phyloP scores from a whole-genome alignment of 2,888 invertebrate genomes.

The Dryadula phaetusa region DNA sequence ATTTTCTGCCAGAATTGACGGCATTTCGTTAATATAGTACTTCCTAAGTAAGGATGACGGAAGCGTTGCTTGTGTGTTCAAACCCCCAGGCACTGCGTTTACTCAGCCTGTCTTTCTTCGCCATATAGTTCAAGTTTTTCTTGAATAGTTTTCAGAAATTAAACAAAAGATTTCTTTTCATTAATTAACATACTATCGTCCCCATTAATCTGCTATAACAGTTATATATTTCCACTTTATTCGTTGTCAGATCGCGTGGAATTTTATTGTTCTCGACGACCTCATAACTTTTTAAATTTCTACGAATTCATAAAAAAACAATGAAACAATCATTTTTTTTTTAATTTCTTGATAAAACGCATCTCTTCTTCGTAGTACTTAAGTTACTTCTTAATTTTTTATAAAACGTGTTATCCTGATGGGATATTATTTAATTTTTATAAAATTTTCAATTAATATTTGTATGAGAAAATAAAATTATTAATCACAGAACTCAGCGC shows the following conservation, averaged over 20 bases:
- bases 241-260: conserved; percentile 5
- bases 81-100: too few species aligned
- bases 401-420: too few species aligned
- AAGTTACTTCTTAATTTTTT: too few species aligned
- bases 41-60: too few species aligned
- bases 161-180: background rate
- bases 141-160: background rate
- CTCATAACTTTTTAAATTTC: background rate
- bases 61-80: too few species aligned
- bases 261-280: conserved; percentile 16
- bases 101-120: too few species aligned
- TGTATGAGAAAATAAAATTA: too few species aligned
- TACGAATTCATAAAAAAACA: background rate
- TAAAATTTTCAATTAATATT: too few species aligned
- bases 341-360: background rate
- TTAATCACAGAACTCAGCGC: too few species aligned
- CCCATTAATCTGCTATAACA: background rate
- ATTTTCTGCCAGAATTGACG: too few species aligned
- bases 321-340: background rate
- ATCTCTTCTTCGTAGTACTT: background rate
- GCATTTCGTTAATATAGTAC: too few species aligned
- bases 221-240: background rate
- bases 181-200: background rate
- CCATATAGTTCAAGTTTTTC: background rate
- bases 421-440: too few species aligned